These are phyloP conservation scores for Lophura nycthemera DNA, from an alignment of 2,113 vertebrate genomes.

Conservation along the genomic window DNA sequence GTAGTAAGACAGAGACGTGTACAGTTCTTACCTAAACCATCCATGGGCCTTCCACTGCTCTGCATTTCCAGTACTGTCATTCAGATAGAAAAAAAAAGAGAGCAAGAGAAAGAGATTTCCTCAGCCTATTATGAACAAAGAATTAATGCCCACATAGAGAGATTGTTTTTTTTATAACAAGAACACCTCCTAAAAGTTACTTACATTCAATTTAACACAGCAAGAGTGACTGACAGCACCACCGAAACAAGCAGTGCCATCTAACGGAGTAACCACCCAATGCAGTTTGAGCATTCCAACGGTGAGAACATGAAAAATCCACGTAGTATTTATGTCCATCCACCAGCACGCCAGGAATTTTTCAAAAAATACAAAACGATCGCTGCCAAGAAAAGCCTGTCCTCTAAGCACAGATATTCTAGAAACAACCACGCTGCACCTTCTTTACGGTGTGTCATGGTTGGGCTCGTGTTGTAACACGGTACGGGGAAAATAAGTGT, in stretches of 20 bases:
- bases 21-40: background rate
- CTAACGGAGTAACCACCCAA: slow-evolving; percentile 1
- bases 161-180: slow-evolving; percentile 4
- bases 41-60: background rate
- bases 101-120: background rate
- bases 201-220: background rate
- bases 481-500: background rate
- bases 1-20: background rate
- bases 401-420: background rate
- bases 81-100: accelerated
- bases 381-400: background rate
- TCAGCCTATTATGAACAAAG: background rate
- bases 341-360: background rate
- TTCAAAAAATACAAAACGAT: background rate
- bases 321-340: background rate
- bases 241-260: slow-evolving; percentile 35
- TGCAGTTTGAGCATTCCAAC: background rate
- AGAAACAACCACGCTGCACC: background rate
- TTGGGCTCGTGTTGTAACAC: accelerated
- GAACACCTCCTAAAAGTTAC: slow-evolving; percentile 21
- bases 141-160: background rate
- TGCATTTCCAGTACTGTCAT: background rate
- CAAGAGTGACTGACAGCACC: background rate
- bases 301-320: accelerated
- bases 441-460: accelerated